Conservation (phyloP, 2,797 vertebrate species). For the Pelobates cultripes region DNA sequence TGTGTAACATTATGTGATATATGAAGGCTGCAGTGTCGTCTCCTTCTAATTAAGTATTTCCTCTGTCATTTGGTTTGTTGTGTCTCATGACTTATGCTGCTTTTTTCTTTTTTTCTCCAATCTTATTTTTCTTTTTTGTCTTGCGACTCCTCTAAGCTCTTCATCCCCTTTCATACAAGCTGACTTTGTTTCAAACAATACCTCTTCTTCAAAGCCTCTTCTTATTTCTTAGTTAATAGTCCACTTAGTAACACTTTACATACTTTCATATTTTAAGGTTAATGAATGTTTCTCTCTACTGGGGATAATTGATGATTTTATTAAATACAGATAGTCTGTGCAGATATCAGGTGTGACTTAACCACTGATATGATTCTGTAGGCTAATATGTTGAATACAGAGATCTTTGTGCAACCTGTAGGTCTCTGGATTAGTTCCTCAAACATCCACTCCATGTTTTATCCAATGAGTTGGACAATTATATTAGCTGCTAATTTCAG, state of each 20-base stretch:
- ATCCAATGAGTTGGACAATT: too few species aligned
- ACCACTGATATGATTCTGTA: too few species aligned
- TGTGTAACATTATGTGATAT: slow-evolving; percentile 36
- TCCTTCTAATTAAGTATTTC: slow-evolving; percentile 50
- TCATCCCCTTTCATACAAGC: background rate
- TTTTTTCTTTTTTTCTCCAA: slow-evolving; percentile 14
- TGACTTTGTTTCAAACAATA: too few species aligned
- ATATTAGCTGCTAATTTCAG: too few species aligned
- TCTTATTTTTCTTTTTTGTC: slow-evolving; percentile 41
- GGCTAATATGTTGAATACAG: too few species aligned
- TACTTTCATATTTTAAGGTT: too few species aligned
- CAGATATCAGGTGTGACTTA: background rate
- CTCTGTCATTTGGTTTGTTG: slow-evolving; percentile 25
- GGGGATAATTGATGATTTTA: background rate
- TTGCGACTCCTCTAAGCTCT: slow-evolving; percentile 2
- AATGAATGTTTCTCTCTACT: too few species aligned
- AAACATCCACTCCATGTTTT: too few species aligned
- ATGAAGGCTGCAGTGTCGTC: slow-evolving; percentile 35
- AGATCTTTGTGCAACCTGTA: too few species aligned
- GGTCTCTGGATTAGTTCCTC: too few species aligned
- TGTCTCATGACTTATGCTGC: slow-evolving; percentile 8
- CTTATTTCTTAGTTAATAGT: background rate
- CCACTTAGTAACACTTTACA: background rate
- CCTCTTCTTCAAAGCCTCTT: background rate
- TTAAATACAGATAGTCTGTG: background rate